phyloP scores from a whole-genome alignment of 1,140 invertebrate species.

The Brevipalpus yothersi region DNA sequence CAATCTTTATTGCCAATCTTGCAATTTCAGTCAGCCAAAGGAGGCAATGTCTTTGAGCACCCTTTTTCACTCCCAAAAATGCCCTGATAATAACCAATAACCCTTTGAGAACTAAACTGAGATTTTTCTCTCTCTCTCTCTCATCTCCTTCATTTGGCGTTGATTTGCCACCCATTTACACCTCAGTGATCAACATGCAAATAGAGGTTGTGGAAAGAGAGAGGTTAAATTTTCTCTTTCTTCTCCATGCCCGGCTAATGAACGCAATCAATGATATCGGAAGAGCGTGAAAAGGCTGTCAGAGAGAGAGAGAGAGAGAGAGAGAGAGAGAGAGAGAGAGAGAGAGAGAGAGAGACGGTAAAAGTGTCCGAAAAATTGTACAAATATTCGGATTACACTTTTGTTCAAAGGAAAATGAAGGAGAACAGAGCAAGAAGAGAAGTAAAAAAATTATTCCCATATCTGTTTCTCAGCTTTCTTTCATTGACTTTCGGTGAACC shows the following conservation, averaged over 20 bases:
- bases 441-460: background rate
- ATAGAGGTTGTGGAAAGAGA: too few species aligned
- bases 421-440: background rate
- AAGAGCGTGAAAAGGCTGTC: background rate
- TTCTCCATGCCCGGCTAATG: background rate
- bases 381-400: background rate
- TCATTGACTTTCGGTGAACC: background rate
- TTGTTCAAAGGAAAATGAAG: background rate
- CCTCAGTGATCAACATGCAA: too few species aligned
- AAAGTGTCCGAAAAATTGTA: background rate
- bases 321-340: background rate
- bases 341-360: background rate
- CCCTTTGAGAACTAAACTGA: background rate
- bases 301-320: background rate
- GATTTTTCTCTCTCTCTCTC: background rate
- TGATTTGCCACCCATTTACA: background rate
- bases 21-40: background rate
- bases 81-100: background rate
- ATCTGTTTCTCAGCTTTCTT: too few species aligned
- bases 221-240: background rate
- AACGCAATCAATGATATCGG: background rate
- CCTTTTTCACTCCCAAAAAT: background rate
- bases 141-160: background rate
- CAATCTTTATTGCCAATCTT: background rate
- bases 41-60: background rate